These are phyloP conservation scores for Tenthredo livida DNA, from an alignment of 2,888 invertebrate genomes.

Conservation along the genomic window DNA sequence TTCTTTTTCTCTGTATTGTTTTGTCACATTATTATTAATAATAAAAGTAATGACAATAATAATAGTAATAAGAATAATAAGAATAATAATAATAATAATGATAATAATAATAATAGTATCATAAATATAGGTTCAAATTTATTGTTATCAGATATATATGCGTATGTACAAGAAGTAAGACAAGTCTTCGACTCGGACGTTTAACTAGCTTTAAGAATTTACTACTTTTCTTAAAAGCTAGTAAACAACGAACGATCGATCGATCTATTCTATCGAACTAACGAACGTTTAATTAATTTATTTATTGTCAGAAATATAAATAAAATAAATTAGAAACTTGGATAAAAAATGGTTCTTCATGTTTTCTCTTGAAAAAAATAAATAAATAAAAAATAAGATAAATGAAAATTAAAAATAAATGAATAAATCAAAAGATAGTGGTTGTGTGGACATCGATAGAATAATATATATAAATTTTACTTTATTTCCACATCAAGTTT, in stretches of 20 bases:
- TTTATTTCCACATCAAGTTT: constrained; percentile 65
- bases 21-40: not conserved
- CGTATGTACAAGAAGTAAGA: constrained; percentile 60
- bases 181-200: constrained; percentile 56
- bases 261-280: constrained; percentile 1
- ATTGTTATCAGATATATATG: constrained; percentile 51
- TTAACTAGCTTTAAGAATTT: constrained; percentile 22
- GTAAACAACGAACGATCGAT: constrained; percentile 21
- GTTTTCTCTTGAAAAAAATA: not conserved
- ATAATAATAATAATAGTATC: constrained; percentile 41
- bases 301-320: not conserved
- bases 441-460: constrained; percentile 65
- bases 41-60: constrained; percentile 25
- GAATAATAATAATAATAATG: not conserved
- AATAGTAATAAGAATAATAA: constrained; percentile 15
- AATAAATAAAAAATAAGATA: not conserved
- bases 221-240: not conserved
- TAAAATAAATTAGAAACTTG: not conserved
- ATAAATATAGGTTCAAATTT: constrained; percentile 43
- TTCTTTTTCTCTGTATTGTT: not conserved
- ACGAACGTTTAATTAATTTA: not conserved
- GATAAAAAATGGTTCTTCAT: constrained; percentile 6
- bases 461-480: constrained; percentile 60
- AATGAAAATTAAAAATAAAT: constrained; percentile 53
- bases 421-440: constrained; percentile 60